Conservation (phyloP, 1,140 invertebrate genomes). For the Proctacanthus coquilletti region DNA sequence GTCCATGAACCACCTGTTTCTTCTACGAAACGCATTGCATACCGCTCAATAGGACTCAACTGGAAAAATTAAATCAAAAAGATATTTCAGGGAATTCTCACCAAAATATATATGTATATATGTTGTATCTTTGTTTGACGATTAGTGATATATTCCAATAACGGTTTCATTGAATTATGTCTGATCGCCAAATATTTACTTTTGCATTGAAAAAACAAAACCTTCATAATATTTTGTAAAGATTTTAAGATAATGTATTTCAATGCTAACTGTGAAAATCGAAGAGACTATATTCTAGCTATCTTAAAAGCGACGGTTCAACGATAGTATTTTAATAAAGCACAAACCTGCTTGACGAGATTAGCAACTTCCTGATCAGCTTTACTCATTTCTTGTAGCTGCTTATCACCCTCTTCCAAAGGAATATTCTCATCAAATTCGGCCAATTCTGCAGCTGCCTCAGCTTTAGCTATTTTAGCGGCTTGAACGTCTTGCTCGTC, state of each 20-base stretch:
- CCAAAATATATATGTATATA: too few relatives aligned
- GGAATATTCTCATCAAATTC: conserved; percentile 96
- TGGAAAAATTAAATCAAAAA: conserved; percentile 30
- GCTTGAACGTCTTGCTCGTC: conserved; percentile 90
- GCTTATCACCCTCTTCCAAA: conserved; percentile 45
- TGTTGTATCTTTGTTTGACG: conserved; percentile 16
- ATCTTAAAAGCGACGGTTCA: background rate
- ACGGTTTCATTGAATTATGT: conserved; percentile 19
- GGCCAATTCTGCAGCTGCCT: conserved; percentile 83
- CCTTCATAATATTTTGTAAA: too few relatives aligned
- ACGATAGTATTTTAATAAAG: background rate
- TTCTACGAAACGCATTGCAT: conserved; percentile 87
- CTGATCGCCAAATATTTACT: conserved; percentile 21
- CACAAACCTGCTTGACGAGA: conserved; percentile 62
- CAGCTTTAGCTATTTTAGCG: conserved; percentile 75
- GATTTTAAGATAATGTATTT: background rate
- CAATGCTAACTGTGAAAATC: background rate
- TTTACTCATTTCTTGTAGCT: conserved; percentile 51
- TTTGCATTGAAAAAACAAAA: background rate
- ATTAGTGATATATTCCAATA: conserved; percentile 26
- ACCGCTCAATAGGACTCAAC: conserved; percentile 82
- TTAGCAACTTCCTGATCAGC: conserved; percentile 70
- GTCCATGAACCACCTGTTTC: conserved; percentile 69
- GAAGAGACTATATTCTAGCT: too few relatives aligned
- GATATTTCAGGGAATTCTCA: background rate